phyloP scores from a whole-genome alignment of 2,888 invertebrate genomes.

The Hypolimnas misippus region DNA sequence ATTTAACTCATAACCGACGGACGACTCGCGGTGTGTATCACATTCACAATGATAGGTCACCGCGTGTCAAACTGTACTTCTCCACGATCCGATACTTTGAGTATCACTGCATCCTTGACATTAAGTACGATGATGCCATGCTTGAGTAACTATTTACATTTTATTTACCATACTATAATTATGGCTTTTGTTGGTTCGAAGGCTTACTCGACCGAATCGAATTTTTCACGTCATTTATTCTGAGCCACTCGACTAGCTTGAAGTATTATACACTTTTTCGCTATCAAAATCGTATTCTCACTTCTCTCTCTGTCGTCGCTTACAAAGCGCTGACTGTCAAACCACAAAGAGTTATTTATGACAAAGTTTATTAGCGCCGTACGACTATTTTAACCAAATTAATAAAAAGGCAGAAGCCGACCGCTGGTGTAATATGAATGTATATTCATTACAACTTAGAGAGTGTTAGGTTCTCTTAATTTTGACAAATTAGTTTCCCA shows the following conservation, averaged over 20 bases:
- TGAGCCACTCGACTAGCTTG: conserved; percentile 12
- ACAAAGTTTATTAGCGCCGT: conserved; percentile 31
- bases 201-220: conserved; percentile 20
- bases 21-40: conserved; percentile 25
- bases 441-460: conserved; percentile 24
- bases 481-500: conserved; percentile 30
- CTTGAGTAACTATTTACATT: conserved; percentile 43
- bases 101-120: conserved; percentile 47
- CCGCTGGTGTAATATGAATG: conserved; percentile 25
- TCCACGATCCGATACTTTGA: conserved; percentile 24
- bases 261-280: conserved; percentile 10
- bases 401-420: conserved; percentile 31
- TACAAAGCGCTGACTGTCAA: conserved; percentile 24
- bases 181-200: conserved; percentile 41
- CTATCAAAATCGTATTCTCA: conserved; percentile 20
- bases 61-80: conserved; percentile 41
- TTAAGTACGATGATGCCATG: conserved; percentile 42
- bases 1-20: conserved; percentile 8
- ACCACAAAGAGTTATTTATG: conserved; percentile 30
- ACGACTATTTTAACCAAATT: conserved; percentile 33
- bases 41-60: conserved; percentile 45
- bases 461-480: conserved; percentile 28
- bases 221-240: conserved; percentile 23
- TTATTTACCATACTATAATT: conserved; percentile 41
- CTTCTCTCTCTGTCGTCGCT: neutral